Evolutionary conservation across 2,113 vertebrate species (phyloP).

Genomic region (Crypturellus undulatus): DNA sequence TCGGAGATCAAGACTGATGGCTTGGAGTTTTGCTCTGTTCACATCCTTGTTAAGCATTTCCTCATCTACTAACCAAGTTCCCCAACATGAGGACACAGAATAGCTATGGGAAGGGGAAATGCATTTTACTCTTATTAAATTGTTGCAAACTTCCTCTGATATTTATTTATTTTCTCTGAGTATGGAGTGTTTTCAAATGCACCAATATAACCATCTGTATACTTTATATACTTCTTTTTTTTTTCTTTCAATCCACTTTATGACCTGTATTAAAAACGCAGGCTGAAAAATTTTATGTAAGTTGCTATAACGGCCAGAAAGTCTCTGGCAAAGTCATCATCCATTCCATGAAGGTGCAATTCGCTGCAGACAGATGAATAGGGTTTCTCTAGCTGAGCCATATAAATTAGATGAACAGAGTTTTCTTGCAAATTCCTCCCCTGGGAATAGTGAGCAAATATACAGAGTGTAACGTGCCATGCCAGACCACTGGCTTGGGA

Average conservation of each 20-base stretch:
- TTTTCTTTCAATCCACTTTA: background rate
- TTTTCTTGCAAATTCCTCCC: conserved; percentile 43
- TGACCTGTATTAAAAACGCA: conserved; percentile 35
- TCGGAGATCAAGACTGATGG: background rate
- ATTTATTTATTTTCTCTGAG: background rate
- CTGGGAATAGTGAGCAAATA: conserved; percentile 44
- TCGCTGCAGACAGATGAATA: conserved; percentile 36
- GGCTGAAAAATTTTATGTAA: conserved; percentile 27
- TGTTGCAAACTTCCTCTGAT: background rate
- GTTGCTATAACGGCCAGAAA: conserved; percentile 40
- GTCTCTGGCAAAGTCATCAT: conserved; percentile 62
- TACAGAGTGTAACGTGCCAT: background rate
- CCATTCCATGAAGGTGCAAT: conserved; percentile 52
- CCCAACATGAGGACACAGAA: fast-evolving
- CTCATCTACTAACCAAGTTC: background rate
- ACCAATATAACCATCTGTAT: background rate
- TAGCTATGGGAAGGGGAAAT: background rate
- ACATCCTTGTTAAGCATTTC: background rate
- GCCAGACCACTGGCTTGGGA: background rate
- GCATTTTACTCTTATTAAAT: background rate
- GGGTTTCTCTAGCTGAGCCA: conserved; percentile 41
- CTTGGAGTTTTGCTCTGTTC: background rate
- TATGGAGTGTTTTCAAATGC: conserved; percentile 21
- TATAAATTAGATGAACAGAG: conserved; percentile 54
- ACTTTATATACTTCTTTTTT: background rate